Evolutionary conservation across 2,797 vertebrate genomes (phyloP).

Genomic region (Sphenodon punctatus): DNA sequence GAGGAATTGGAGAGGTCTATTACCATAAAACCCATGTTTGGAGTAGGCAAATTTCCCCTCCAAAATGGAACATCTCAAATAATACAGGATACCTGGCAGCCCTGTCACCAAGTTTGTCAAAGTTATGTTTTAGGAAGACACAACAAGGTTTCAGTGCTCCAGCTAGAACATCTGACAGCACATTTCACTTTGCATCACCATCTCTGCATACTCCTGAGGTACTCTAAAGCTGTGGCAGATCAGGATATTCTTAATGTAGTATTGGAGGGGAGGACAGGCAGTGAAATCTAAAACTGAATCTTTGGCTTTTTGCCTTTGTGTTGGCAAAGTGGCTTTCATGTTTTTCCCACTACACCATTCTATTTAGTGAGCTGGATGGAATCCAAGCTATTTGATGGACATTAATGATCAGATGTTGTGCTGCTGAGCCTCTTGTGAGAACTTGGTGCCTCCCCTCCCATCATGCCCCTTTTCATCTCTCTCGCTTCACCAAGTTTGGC

Average conservation of each 20-base stretch:
- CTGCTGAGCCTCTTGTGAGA: constrained; percentile 47
- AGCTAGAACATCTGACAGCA: no score
- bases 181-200: neutral
- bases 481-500: constrained; percentile 49
- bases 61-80: no score
- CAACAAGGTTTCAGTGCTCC: neutral
- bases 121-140: no score
- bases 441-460: constrained; percentile 41
- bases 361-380: constrained; percentile 31
- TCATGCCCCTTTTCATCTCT: constrained; percentile 61
- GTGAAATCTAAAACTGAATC: constrained; percentile 12
- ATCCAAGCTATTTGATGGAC: constrained; percentile 44
- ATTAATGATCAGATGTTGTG: constrained; percentile 54
- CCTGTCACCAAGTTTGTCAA: no score
- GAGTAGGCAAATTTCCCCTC: no score
- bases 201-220: neutral
- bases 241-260: neutral
- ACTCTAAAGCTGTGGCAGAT: neutral
- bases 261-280: neutral
- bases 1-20: no score
- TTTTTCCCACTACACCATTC: constrained; percentile 3
- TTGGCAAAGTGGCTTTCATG: neutral
- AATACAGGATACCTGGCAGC: no score
- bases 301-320: neutral
- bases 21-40: no score